phyloP scores from a whole-genome alignment of 2,888 invertebrate genomes.

The Electrophaes corylata region DNA sequence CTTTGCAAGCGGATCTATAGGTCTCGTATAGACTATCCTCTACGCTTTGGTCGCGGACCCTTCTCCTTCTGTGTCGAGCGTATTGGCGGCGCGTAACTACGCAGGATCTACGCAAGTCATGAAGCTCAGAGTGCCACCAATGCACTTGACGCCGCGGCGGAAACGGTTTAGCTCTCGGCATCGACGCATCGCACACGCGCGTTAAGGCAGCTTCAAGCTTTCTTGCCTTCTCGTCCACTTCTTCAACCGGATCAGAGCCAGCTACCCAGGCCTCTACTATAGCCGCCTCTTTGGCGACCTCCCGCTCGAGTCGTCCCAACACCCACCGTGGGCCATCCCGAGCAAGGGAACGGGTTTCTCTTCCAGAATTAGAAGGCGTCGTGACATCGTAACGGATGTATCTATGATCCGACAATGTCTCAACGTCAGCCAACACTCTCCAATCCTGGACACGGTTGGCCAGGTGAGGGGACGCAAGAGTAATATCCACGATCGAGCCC shows the following conservation, averaged over 20 bases:
- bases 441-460: background rate
- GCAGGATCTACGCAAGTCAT: background rate
- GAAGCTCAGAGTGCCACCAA: background rate
- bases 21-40: background rate
- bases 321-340: background rate
- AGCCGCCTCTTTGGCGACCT: background rate
- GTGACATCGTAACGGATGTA: background rate
- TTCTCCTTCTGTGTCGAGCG: background rate
- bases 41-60: background rate
- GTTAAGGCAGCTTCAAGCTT: background rate
- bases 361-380: background rate
- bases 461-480: background rate
- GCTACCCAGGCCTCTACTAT: background rate
- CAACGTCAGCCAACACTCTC: background rate
- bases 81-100: constrained; percentile 3
- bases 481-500: constrained; percentile 1
- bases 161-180: background rate
- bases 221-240: background rate
- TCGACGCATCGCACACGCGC: background rate
- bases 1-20: background rate
- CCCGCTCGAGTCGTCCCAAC: background rate
- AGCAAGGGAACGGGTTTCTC: background rate
- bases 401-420: background rate
- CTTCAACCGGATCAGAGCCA: background rate
- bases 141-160: background rate